Base-by-base conservation (phyloP, 1,140 invertebrate genomes). In the Aphaenogaster rudis region DNA sequence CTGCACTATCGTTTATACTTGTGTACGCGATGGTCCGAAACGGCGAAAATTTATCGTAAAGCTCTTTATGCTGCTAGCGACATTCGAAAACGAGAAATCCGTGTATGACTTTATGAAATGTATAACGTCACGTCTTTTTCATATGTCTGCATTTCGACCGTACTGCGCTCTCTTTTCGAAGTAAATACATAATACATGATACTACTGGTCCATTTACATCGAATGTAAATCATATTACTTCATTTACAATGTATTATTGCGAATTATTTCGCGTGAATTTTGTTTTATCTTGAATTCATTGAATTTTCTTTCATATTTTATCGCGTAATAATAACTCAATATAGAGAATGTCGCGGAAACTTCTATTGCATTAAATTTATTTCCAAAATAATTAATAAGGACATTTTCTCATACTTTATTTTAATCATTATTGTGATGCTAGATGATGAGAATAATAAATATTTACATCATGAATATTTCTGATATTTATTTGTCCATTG, bases 41-140 rank as follows among this genome's bases (percentile, higher is more conserved):
- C 28, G 28, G 42, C 28, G 21, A 81, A 72, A 72, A 81, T 81
- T 81, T 71, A 71, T 39, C 39, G 66, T 69, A 81, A 81, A 11
- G 13, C 45, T 33, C 36, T 67, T 67, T 39, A 36, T 64, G 28
- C 45, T 52, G 45, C 77, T 67, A 15, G 36, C 6, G 45, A 13
- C 45, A 36, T 80, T 80, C 36, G 13, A 79, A 64, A 79, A 45
- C 33, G 61, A 67, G 48, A 80, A 52, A 80, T 39, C 61, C 42
- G 9, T 42, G 48, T 52, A 66, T 52, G n/a, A 36, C 63, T 50
- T 67, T 67, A 67, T 80, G 61, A 80, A 66, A 80, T 52, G 61
- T 67, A 67, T 7, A 80, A 67, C 77, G 36, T 80, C 61, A 67
- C 45, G 33, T 80, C 45, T 80, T 80, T 80, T 54, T 80, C 61